phyloP scores from a whole-genome alignment of 2,797 vertebrate species.

The Rousettus madagascariensis region DNA sequence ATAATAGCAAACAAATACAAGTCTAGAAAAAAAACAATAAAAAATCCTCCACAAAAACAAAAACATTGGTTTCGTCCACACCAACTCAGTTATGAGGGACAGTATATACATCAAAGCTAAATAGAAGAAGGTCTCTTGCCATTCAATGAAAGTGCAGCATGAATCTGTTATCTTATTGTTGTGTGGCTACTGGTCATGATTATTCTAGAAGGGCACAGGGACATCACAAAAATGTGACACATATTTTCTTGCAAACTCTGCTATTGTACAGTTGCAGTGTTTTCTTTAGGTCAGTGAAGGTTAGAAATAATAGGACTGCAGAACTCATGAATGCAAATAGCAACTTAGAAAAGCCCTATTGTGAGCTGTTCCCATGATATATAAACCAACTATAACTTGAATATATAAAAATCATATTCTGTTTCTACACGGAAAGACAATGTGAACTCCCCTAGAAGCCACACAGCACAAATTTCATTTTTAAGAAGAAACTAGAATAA shows the following conservation, averaged over 20 bases:
- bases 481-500: conserved; percentile 44
- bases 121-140: background rate
- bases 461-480: conserved; percentile 34
- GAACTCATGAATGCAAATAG: conserved; percentile 51
- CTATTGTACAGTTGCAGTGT: background rate
- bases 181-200: background rate
- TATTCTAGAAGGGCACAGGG: background rate
- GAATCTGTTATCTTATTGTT: background rate
- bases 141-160: background rate
- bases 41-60: background rate
- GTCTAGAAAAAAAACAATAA: background rate
- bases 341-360: conserved; percentile 19
- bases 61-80: background rate
- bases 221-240: background rate
- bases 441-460: background rate
- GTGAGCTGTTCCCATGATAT: conserved; percentile 10
- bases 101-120: background rate
- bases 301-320: conserved; percentile 41
- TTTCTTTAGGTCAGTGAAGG: background rate
- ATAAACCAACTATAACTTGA: conserved; percentile 40
- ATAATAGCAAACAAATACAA: background rate
- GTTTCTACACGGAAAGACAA: background rate
- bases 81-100: background rate
- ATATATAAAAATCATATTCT: conserved; percentile 52
- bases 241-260: background rate